These are phyloP conservation scores for Chloroceryle inda DNA, from an alignment of 2,797 vertebrate species.

Conservation along the genomic window DNA sequence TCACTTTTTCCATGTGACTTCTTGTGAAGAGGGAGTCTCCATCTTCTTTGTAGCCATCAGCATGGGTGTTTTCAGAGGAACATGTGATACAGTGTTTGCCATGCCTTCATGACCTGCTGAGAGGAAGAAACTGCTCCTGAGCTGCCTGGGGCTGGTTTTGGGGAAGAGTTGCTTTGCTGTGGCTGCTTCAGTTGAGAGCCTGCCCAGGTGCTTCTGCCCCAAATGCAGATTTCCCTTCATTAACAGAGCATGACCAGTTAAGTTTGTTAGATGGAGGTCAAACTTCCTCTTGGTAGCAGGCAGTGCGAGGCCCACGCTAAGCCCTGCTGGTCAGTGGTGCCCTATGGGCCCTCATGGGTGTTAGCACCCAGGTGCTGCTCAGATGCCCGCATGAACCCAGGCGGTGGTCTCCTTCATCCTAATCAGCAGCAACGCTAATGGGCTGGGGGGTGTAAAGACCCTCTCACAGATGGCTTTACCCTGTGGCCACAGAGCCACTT, in stretches of 20 bases:
- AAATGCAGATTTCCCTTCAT: background rate
- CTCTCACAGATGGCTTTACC: background rate
- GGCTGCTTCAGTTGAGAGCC: background rate
- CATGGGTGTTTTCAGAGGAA: background rate
- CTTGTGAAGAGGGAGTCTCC: background rate
- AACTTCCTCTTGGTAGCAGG: background rate
- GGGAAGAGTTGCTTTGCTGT: background rate
- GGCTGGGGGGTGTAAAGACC: background rate
- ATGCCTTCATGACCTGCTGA: background rate
- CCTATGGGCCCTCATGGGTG: accelerated
- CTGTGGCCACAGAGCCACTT: background rate
- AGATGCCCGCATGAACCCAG: accelerated
- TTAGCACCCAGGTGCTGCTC: accelerated
- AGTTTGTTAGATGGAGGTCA: accelerated
- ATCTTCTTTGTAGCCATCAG: background rate
- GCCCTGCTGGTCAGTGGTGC: too few species aligned
- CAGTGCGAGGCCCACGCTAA: background rate
- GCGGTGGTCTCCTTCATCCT: background rate
- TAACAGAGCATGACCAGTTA: background rate
- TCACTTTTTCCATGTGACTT: background rate
- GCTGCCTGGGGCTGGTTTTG: background rate
- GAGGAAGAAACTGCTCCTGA: background rate
- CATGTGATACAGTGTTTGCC: accelerated
- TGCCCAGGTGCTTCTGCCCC: background rate
- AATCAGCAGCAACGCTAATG: background rate